Evolutionary conservation across 2,888 invertebrate genomes (phyloP), one percentile per base, ranked within the genome.

Genomic region (Pristionchus japonicus): DNA sequence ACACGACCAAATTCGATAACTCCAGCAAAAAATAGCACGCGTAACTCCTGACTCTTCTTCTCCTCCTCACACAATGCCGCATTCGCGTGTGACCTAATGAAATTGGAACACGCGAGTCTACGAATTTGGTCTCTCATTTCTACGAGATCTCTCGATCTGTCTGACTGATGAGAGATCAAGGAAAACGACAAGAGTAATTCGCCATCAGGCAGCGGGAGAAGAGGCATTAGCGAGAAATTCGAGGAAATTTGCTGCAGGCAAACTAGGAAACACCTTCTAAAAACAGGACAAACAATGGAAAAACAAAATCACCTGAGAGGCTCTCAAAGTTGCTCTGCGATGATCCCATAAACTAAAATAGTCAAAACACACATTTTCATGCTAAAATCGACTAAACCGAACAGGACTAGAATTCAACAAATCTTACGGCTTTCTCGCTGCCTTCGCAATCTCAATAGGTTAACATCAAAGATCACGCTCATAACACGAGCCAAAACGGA

Each of bases 51-150:
- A 31, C 27, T 70, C 37, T 3, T 34, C 15, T 11, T 9, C 27
- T 70, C 70, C 37, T 37, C n/a, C 20, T 70, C 70, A 70, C 70
- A 77, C 77, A 77, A 77, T 47, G 77, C 15, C 37, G 77, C 43
- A 3, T 40, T 77, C 23, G 70, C 37, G 43, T n/a, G n/a, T 77
- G 77, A 77, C 77, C 77, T 77, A 77, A 77, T 77, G 77, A 77
- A 47, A 77, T 47, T 77, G 77, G 40, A 47, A 40, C 77, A 77
- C 77, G 77, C 77, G 37, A 74, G 40, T 4, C 31, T 23, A 47
- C 6, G 43, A 77, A 43, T 7, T 27, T 0, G 64, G 7, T 57
- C 57, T 57, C 57, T 57, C 57, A 3, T n/a, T 57, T 57, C 23
- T 9, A 23, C 57, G 9, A 9, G 57, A 23, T 57, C 57, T 57